A percentile compares a stretch with the other conserved stretches of the same genome.
phyloP scores from a whole-genome alignment of 2,797 vertebrate genomes.

The Amphiprion clarkii region DNA sequence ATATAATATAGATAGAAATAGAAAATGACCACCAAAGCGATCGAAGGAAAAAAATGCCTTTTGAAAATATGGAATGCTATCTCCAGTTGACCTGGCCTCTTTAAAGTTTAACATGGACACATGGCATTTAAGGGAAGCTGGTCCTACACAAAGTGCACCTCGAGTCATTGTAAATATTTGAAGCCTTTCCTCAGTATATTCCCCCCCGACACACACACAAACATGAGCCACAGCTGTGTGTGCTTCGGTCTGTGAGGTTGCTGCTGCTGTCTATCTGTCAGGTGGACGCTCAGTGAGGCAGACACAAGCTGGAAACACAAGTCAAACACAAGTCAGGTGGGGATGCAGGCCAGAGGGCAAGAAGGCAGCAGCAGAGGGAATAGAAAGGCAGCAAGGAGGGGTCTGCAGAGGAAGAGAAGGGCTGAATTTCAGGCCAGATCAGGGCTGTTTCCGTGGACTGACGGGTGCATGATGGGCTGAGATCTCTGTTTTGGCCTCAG shows the following conservation, averaged over 20 bases:
- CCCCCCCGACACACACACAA: not conserved
- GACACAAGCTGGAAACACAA: slow-evolving; percentile 34
- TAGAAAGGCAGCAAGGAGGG: not conserved
- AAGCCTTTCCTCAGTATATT: not conserved
- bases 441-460: not conserved
- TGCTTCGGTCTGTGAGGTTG: slow-evolving; percentile 30
- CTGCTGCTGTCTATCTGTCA: slow-evolving; percentile 49
- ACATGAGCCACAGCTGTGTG: slow-evolving; percentile 19
- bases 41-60: not conserved
- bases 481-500: slow-evolving; percentile 1
- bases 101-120: slow-evolving; percentile 24
- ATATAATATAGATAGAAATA: not conserved
- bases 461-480: not conserved
- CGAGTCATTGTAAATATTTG: slow-evolving; percentile 51
- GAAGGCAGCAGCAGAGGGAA: slow-evolving; percentile 7
- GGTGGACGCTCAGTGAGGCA: slow-evolving; percentile 53
- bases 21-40: not conserved
- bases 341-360: slow-evolving; percentile 22
- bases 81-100: not conserved
- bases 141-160: slow-evolving; percentile 19
- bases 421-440: slow-evolving; percentile 17
- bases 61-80: slow-evolving; percentile 5
- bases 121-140: slow-evolving; percentile 5
- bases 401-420: not conserved
- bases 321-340: slow-evolving; percentile 44